Conservation (phyloP, 2,797 vertebrate species). For the Pangasius macronema region DNA sequence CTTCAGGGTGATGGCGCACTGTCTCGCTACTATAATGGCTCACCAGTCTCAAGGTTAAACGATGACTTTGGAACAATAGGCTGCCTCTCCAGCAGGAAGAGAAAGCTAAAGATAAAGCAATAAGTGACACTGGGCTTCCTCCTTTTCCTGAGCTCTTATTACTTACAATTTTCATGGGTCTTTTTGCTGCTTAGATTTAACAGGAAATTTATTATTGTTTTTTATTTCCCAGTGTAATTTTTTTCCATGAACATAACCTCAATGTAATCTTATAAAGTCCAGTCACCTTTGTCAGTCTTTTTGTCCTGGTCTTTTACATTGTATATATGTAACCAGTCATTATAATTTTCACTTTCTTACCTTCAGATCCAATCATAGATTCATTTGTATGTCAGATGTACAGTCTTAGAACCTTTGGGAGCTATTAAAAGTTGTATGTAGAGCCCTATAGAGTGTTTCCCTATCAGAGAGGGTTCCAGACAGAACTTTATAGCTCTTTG, state of each 20-base stretch:
- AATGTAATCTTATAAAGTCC: neutral
- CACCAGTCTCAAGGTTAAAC: constrained; percentile 23
- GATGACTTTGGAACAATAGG: constrained; percentile 53
- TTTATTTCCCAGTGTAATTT: neutral
- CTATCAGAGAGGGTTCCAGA: neutral
- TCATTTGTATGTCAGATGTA: neutral
- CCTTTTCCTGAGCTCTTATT: neutral
- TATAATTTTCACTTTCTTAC: neutral
- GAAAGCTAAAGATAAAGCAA: constrained; percentile 66
- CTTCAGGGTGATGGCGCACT: neutral
- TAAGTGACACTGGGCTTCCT: neutral
- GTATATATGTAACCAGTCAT: neutral
- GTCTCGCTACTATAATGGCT: constrained; percentile 53
- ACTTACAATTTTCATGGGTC: neutral
- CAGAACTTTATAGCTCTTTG: neutral
- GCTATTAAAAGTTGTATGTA: neutral
- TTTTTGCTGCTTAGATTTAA: neutral
- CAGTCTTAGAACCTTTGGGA: neutral
- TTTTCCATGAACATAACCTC: neutral
- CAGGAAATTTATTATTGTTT: neutral
- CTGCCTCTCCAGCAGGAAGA: constrained; percentile 66
- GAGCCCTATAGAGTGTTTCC: neutral
- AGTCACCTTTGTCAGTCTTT: neutral
- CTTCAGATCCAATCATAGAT: neutral
- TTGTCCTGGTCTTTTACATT: neutral